phyloP scores from a whole-genome alignment of 2,113 vertebrate species.

The Fulica atra region DNA sequence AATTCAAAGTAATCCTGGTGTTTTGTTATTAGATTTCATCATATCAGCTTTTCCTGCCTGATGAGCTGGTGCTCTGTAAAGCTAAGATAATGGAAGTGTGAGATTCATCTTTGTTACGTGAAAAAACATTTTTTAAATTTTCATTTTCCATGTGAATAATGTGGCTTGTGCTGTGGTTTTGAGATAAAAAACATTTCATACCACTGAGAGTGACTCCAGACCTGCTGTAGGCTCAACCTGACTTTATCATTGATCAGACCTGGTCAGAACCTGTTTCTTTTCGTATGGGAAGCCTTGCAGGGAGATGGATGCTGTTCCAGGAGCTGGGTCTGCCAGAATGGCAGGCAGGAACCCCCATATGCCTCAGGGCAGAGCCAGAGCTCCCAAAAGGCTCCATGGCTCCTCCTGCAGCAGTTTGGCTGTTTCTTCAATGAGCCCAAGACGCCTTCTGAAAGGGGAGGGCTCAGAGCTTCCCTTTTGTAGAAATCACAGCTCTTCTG shows the following conservation, averaged over 20 bases:
- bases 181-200: background rate
- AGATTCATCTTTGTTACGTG: background rate
- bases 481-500: background rate
- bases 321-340: background rate
- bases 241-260: background rate
- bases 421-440: background rate
- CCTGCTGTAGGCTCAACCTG: background rate
- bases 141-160: background rate
- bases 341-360: rapidly evolving
- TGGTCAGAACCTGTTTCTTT: background rate
- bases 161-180: background rate
- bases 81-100: background rate
- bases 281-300: background rate
- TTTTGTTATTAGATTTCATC: background rate
- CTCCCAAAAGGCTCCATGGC: background rate
- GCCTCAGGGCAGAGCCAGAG: background rate
- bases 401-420: background rate
- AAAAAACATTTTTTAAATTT: background rate
- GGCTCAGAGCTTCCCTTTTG: background rate
- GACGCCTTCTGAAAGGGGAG: background rate
- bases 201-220: background rate
- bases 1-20: background rate
- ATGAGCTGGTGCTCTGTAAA: background rate
- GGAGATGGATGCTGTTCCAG: background rate
- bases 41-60: background rate